These are phyloP conservation scores for Plumapathes pennacea DNA, from an alignment of 92 coral and sea anemone species.

Conservation along the genomic window DNA sequence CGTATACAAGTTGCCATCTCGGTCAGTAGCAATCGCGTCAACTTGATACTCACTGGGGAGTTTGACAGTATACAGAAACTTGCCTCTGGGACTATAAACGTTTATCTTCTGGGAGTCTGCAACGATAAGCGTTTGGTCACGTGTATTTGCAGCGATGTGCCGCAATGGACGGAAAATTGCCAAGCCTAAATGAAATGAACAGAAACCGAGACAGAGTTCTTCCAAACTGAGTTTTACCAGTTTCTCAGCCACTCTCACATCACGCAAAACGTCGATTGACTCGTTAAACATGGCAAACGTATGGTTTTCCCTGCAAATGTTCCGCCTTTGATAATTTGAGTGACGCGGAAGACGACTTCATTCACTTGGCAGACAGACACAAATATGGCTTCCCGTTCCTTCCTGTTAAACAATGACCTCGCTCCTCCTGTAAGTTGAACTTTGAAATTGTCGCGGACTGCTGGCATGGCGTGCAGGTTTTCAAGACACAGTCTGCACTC, in stretches of 20 bases:
- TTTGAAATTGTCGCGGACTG: slow-evolving; percentile 6
- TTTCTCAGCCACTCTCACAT: not conserved
- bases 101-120: slow-evolving; percentile 29
- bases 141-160: slow-evolving; percentile 14
- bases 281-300: too few species aligned
- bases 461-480: slow-evolving; percentile 3
- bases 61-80: slow-evolving; percentile 25
- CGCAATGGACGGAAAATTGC: too few species aligned
- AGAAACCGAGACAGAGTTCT: too few species aligned
- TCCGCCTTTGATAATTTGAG: not conserved
- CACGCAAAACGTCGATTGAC: slow-evolving; percentile 9
- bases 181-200: too few species aligned
- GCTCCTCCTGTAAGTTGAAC: not conserved
- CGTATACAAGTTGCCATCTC: too few species aligned
- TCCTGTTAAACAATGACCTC: not conserved
- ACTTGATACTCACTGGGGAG: too few species aligned
- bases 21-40: too few species aligned
- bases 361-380: slow-evolving; percentile 1
- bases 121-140: slow-evolving; percentile 29
- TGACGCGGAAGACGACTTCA: slow-evolving; percentile 5
- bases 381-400: slow-evolving; percentile 1
- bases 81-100: slow-evolving; percentile 19
- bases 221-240: not conserved
- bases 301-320: not conserved
- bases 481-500: slow-evolving; percentile 15